Conservation (phyloP, 2,113 vertebrate species). For the Phrynosoma blainvillii region DNA sequence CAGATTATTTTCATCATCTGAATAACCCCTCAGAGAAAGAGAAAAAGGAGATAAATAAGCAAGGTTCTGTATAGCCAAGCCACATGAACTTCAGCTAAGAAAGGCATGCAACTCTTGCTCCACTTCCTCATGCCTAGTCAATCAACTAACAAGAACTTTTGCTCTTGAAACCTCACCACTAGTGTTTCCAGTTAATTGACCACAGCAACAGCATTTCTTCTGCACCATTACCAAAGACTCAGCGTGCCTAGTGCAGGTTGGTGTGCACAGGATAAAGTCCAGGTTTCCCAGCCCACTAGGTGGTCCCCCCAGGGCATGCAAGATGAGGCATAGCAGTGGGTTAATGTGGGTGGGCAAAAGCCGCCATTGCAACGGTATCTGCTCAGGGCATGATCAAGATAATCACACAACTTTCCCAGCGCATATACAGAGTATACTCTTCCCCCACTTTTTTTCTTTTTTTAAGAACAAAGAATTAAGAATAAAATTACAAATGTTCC, state of each 20-base stretch:
- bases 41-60: background rate
- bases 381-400: slow-evolving; percentile 71
- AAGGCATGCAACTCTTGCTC: slow-evolving; percentile 3
- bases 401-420: slow-evolving; percentile 44
- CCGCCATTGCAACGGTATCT: slow-evolving; percentile 64
- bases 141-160: background rate
- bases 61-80: background rate
- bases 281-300: slow-evolving; percentile 68
- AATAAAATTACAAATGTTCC: background rate
- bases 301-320: slow-evolving; percentile 72
- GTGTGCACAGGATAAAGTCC: slow-evolving; percentile 39
- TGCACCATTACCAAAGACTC: background rate
- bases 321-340: slow-evolving; percentile 57
- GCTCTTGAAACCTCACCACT: background rate
- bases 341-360: slow-evolving; percentile 59
- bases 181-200: background rate
- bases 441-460: background rate
- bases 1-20: no score
- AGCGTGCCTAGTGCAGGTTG: slow-evolving; percentile 43
- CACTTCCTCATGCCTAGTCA: slow-evolving; percentile 1
- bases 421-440: background rate
- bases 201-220: slow-evolving; percentile 35
- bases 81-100: background rate
- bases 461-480: background rate
- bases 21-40: background rate